Base-by-base conservation (phyloP, 2,888 invertebrate genomes). In the Helleia helle region DNA sequence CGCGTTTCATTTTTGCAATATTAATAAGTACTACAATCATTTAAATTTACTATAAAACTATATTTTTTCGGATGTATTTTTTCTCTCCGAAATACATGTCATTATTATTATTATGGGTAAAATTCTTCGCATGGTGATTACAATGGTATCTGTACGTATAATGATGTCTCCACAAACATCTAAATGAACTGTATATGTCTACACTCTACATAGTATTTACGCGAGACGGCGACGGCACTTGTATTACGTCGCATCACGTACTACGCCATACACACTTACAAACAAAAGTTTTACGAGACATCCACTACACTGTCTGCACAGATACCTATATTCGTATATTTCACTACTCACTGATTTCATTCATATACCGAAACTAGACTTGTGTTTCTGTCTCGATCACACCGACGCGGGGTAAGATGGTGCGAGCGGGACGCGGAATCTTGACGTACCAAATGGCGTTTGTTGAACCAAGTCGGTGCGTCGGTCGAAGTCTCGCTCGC, bases 281-380 rank as follows among this genome's bases (percentile, higher is more conserved):
- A 60, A 56, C 50, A 60, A 50, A 57, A 62, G 45, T 65, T 40
- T 71, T 76, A 76, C 79, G 73, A 74, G 73, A 63, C 68, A 65
- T 65, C 67, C 63, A 75, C 80, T 75, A 79, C 72, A 54, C 53
- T 47, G 47, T 47, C 52, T 49, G 51, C 56, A 49, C 52, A 55
- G 52, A 59, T 58, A 59, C 46, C 47, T 54, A 56, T 50, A 55
- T 54, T 49, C 50, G 54, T 60, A 56, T 59, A 59, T 47, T 55
- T 54, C 50, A 60, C 59, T 58, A 60, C 58, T 69, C 69, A 73
- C 74, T 71, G 75, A 73, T 70, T 81, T 83, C 83, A 84, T 84
- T 84, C 83, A 84, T 84, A 50, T 79, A 75, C 71, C 65, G 72
- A 75, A 80, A 74, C 75, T 71, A 76, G 80, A 77, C 80, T 65